Evolutionary conservation across 2,888 invertebrate species (phyloP), one percentile per base, ranked within the genome.

Genomic region (Argyresthia goedartella): DNA sequence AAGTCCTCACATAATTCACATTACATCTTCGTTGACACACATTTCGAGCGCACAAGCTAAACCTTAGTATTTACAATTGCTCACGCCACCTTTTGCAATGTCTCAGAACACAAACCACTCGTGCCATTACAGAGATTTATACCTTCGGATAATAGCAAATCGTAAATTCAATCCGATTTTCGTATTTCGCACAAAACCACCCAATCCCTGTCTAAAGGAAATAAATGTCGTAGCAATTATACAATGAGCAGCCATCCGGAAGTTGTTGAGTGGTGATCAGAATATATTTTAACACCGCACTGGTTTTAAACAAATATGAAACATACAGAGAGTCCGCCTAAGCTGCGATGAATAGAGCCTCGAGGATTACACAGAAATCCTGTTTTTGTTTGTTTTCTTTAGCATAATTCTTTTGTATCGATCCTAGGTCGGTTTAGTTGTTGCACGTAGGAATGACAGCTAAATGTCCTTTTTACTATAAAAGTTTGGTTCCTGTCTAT

Each of bases 371-470:
- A 72, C 57, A 67, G 75, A 80, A 85, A 86, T 77, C 79, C 77
- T 81, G 82, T 85, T 82, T 81, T 85, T 86, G 84, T 85, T 85
- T 86, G 79, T 85, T 82, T 85, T 80, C 82, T 84, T 84, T 76
- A 58, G 60, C 56, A 59, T 78, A 73, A 79, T 72, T 71, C 80
- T 71, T 73, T 81, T 81, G 75, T 80, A 62, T 60, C 53, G 60
- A 57, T 54, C 61, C 54, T 60, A 57, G 57, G 57, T 60, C 54
- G 58, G 58, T 56, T 60, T 59, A 55, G 59, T 57, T 55, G 59
- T 58, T 61, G 58, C 65, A 65, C 62, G 63, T 65, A 51, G 47
- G 16, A 34, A 47, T 47, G 13, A 36, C 16, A 45, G n/a, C 34
- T 36, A 10, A 25, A 25, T 25, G 25, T 25, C 6, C 25, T 10